These are phyloP conservation scores for Procavia capensis DNA, from an alignment of 2,113 vertebrate genomes.

Conservation along the genomic window DNA sequence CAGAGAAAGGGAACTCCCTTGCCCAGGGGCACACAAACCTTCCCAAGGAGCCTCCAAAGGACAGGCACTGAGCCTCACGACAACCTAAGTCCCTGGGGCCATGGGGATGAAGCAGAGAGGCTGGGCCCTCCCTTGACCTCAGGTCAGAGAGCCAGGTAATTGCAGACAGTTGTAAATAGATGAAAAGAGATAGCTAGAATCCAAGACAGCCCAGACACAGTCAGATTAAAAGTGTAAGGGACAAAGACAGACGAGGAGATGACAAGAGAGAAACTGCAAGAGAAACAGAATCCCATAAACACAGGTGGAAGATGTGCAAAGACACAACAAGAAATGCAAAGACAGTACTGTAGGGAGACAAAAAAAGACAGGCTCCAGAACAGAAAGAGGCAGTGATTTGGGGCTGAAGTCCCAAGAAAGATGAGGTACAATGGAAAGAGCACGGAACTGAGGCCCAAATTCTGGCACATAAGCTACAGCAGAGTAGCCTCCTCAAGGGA, in stretches of 20 bases:
- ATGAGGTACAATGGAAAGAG: accelerated
- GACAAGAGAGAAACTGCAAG: not conserved
- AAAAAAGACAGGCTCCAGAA: not conserved
- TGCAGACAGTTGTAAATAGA: not conserved
- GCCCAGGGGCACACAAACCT: not conserved
- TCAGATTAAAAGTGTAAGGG: accelerated
- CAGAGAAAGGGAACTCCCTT: no score
- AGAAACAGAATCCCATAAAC: not conserved
- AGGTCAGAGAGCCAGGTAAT: not conserved
- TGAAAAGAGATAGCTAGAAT: not conserved
- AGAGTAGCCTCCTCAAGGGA: not conserved
- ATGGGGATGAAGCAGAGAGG: not conserved
- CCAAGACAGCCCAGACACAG: not conserved
- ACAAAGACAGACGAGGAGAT: not conserved
- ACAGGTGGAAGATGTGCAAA: not conserved
- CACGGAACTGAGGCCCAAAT: not conserved
- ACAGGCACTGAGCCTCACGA: not conserved
- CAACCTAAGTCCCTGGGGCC: not conserved
- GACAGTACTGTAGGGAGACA: not conserved
- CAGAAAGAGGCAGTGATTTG: not conserved
- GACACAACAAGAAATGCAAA: no score
- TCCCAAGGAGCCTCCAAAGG: not conserved
- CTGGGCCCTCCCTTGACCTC: not conserved
- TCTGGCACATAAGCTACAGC: not conserved
- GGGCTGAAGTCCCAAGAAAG: not conserved